phyloP scores from a whole-genome alignment of 2,797 vertebrate species.

The Helarctos malayanus region DNA sequence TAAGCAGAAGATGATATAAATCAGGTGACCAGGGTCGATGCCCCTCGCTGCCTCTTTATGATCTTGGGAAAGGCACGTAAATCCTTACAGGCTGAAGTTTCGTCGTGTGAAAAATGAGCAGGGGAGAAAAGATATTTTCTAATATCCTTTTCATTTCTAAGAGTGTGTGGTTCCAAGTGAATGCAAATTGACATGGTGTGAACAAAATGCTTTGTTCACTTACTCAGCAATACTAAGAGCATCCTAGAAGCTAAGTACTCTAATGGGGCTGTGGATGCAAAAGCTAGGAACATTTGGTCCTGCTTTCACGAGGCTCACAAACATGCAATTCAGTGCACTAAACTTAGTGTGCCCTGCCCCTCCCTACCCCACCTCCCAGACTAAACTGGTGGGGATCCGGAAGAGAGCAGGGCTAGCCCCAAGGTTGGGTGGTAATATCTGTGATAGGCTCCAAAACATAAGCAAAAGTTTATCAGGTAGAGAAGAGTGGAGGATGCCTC shows the following conservation, averaged over 20 bases:
- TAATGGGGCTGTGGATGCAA: not conserved
- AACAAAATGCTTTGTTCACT: conserved; percentile 71
- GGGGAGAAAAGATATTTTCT: conserved; percentile 55
- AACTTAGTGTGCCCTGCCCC: not conserved
- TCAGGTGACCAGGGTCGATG: not conserved
- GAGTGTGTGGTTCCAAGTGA: conserved; percentile 55
- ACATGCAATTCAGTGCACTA: not conserved
- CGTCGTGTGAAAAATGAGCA: conserved; percentile 52
- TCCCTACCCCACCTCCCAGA: not conserved
- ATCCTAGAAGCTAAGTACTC: conserved; percentile 12
- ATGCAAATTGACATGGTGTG: conserved; percentile 58
- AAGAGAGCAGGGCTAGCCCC: not conserved
- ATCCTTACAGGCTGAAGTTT: conserved; percentile 36
- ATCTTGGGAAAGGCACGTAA: conserved; percentile 40
- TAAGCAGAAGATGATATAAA: not conserved
- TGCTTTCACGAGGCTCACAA: conserved; percentile 30
- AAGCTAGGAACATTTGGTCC: conserved; percentile 44
- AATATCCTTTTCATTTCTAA: conserved; percentile 48
- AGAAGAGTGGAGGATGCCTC: not conserved
- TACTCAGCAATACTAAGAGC: conserved; percentile 33
- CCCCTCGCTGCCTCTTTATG: not conserved
- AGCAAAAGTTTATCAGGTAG: not conserved
- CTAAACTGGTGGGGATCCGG: not conserved
- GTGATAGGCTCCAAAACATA: not conserved
- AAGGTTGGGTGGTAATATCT: not conserved